Conservation (phyloP, 2,113 vertebrate genomes). For the Gasterosteus aculeatus region DNA sequence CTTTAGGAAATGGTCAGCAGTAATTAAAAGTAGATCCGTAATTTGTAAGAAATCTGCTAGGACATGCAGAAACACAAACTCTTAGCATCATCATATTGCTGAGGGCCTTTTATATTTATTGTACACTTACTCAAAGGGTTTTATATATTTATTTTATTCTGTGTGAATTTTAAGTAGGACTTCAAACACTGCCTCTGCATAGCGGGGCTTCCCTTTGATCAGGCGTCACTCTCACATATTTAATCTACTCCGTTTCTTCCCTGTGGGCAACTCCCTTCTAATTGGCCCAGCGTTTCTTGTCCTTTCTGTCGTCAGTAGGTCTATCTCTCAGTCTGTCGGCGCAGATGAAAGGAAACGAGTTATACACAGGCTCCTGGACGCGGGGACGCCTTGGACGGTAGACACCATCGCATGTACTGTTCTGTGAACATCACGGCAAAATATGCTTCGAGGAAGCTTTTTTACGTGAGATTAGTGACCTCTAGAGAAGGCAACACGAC, state of each 20-base stretch:
- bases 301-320: conserved; percentile 62
- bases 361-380: conserved; percentile 21
- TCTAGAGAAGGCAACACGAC: conserved; percentile 25
- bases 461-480: conserved; percentile 6
- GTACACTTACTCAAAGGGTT: conserved; percentile 67
- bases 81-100: conserved; percentile 59
- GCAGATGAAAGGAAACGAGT: conserved; percentile 71
- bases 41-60: conserved; percentile 67
- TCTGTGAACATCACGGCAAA: conserved; percentile 16
- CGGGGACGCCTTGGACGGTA: conserved; percentile 34
- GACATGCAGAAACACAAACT: conserved; percentile 64
- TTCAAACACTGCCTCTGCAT: conserved; percentile 75
- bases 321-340: conserved; percentile 62
- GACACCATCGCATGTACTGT: conserved; percentile 27
- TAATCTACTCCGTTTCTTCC: conserved; percentile 57
- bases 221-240: conserved; percentile 62
- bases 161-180: conserved; percentile 80
- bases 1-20: conserved; percentile 45
- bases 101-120: conserved; percentile 68
- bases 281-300: conserved; percentile 67
- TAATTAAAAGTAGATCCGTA: conserved; percentile 55
- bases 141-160: conserved; percentile 75
- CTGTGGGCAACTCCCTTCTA: conserved; percentile 70
- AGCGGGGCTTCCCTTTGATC: conserved; percentile 78
- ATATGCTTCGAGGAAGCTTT: not conserved